phyloP scores from a whole-genome alignment of 1,140 invertebrate genomes.

The Drosophila willistoni region DNA sequence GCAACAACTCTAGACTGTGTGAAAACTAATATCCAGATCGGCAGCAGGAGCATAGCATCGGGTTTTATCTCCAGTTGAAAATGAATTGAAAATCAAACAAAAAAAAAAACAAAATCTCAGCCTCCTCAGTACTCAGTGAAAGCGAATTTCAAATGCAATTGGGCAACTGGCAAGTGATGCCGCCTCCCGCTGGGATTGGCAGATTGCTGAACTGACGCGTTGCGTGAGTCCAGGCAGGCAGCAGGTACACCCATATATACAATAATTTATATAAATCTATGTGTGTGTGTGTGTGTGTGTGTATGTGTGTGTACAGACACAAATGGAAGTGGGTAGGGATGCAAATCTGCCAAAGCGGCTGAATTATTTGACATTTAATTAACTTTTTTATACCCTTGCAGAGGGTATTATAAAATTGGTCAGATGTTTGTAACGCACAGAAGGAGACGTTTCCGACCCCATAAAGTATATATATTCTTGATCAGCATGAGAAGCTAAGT shows the following conservation, averaged over 20 bases:
- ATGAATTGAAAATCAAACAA: neutral
- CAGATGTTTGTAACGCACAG: no score
- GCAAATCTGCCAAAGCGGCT: constrained; percentile 52
- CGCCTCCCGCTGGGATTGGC: constrained; percentile 16
- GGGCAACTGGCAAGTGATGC: constrained; percentile 5
- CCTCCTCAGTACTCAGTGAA: constrained; percentile 40
- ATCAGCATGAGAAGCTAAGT: no score
- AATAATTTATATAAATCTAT: neutral
- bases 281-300: no score
- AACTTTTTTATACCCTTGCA: no score
- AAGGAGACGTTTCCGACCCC: no score
- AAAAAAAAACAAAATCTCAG: neutral
- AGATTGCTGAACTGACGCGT: constrained; percentile 41
- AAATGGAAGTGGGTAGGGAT: constrained; percentile 48
- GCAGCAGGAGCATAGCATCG: constrained; percentile 8
- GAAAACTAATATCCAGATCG: constrained; percentile 76
- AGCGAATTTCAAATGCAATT: constrained; percentile 71
- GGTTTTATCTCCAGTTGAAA: constrained; percentile 26
- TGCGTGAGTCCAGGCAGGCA: constrained; percentile 50
- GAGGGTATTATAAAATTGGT: no score
- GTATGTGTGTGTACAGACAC: neutral
- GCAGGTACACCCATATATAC: neutral
- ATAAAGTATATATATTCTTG: no score
- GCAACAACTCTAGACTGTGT: constrained; percentile 55
- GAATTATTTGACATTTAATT: constrained; percentile 82